Evolutionary conservation across 2,113 vertebrate genomes (phyloP).

Genomic region (Epinephelus fuscoguttatus): DNA sequence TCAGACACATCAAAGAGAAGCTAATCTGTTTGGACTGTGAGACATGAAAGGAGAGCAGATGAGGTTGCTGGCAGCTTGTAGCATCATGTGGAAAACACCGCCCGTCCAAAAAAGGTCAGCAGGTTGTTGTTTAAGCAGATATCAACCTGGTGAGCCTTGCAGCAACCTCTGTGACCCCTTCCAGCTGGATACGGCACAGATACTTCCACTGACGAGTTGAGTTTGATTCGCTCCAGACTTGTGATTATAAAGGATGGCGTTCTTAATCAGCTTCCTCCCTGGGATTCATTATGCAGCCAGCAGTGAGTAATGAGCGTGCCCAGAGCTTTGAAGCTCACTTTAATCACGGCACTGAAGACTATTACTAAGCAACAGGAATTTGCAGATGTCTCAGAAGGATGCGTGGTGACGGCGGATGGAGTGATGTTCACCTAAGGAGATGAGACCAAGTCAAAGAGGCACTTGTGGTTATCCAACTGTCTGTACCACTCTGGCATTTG

Average conservation of each 20-base stretch:
- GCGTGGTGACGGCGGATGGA: constrained; percentile 36
- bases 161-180: not conserved
- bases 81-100: not conserved
- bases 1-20: constrained; percentile 58
- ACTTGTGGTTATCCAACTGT: constrained; percentile 26
- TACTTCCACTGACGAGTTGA: constrained; percentile 3
- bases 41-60: constrained; percentile 61
- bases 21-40: constrained; percentile 43
- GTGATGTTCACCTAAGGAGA: constrained; percentile 33
- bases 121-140: not conserved
- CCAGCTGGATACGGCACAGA: constrained; percentile 4
- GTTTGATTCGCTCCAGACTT: constrained; percentile 44
- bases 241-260: constrained; percentile 68
- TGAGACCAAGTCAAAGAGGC: constrained; percentile 25
- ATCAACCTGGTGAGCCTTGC: not conserved
- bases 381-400: constrained; percentile 76
- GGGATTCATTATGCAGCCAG: constrained; percentile 86
- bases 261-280: constrained; percentile 82
- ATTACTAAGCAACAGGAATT: constrained; percentile 88
- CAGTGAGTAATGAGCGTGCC: constrained; percentile 82
- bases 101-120: constrained; percentile 48
- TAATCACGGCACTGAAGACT: constrained; percentile 83
- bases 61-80: constrained; percentile 25
- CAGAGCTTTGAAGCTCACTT: constrained; percentile 88
- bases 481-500: not conserved